Evolutionary conservation across 2,113 vertebrate species (phyloP).

Genomic region (Ceyx margarethae): DNA sequence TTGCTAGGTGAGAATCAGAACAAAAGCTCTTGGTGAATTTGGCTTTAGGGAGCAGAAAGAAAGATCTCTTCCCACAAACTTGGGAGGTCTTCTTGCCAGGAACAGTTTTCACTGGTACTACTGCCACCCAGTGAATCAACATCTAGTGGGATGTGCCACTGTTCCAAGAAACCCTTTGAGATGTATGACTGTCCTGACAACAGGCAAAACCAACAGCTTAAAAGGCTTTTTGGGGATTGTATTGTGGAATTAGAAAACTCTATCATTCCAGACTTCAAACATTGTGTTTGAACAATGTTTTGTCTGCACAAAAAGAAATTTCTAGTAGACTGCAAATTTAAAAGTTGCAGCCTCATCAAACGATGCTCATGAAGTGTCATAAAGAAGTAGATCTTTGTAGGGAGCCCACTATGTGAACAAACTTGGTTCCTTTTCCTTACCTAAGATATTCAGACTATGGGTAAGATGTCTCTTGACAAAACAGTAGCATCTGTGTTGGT

Average conservation of each 20-base stretch:
- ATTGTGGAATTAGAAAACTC: background rate
- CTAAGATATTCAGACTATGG: background rate
- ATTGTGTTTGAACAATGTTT: background rate
- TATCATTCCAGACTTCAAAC: background rate
- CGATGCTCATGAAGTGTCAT: background rate
- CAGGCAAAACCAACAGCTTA: background rate
- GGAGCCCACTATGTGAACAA: background rate
- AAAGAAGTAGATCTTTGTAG: background rate
- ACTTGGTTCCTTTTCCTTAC: background rate
- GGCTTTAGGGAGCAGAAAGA: background rate
- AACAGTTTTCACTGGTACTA: background rate
- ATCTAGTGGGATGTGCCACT: background rate
- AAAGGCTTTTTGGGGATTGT: background rate
- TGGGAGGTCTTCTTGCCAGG: background rate
- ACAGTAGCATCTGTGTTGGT: background rate
- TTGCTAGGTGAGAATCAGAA: background rate
- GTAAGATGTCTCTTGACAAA: background rate
- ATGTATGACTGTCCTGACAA: background rate
- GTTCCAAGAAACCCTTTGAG: background rate
- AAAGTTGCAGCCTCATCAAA: background rate
- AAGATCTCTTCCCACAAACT: background rate
- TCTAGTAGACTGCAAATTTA: background rate
- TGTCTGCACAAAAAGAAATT: background rate
- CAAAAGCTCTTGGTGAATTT: background rate
- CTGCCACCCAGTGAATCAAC: conserved; percentile 57